Evolutionary conservation across 37 sponge, comb jelly and placozoan genomes (phyloP), one percentile per base, ranked within the genome.

Genomic region (Mnemiopsis leidyi): DNA sequence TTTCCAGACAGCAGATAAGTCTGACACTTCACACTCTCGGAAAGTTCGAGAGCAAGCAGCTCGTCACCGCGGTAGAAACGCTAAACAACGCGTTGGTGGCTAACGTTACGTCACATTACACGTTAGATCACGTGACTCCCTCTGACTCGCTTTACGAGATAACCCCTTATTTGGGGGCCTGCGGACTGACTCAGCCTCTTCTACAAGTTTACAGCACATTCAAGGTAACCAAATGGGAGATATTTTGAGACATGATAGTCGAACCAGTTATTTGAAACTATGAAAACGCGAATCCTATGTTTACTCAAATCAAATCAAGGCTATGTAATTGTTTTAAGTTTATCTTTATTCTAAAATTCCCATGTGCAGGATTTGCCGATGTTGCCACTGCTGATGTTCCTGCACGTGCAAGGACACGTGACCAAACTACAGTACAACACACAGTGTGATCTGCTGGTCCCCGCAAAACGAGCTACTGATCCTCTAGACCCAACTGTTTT

Each of bases 1-100:
- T 23, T 36, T 23, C 34, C 82, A 79, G 82, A 34, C 82, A 79
- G 38, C 82, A 36, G 36, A 79, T 79, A 21, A 34, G 82, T 29
- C 82, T 79, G 38, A 79, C 82, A 79, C 82, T 79, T 5, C 82
- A 79, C 82, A 79, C 38, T 23, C 18, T 79, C 38, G 82, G 38
- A 5, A 79, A 79, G 82, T 79, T 79, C 23, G 82, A 79, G 82
- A 79, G 82, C 82, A 79, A 79, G 82, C 82, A 79, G 82, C 37
- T 79, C 1, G 82, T 79, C 7, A 26, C 28, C 21, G 82, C 82
- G 20, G 26, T 79, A 5, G 36, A 31, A 23, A 79, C 82, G 16
- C 82, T 79, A 20, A 79, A 79, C 38, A 36, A 31, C 9, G 26
- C 82, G 28, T 38, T 79, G 36, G 82, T 79, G 1, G 36, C 38